phyloP scores from a whole-genome alignment of 2,797 vertebrate genomes.

The Micromesistius poutassou region DNA sequence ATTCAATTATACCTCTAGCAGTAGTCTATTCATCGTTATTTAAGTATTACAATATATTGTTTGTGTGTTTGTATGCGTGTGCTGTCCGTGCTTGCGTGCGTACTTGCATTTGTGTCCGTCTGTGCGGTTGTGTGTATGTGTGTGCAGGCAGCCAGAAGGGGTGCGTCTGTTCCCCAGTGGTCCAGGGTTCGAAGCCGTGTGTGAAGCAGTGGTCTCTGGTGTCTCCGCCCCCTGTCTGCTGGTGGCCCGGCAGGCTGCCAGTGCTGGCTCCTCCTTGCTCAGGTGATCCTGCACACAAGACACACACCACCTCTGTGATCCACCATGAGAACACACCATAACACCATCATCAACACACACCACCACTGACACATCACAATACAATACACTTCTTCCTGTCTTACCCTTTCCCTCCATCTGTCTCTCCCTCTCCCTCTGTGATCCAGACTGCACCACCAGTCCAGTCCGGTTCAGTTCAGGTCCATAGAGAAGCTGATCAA shows the following conservation, averaged over 20 bases:
- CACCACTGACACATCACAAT: neutral
- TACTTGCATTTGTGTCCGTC: conserved; percentile 19
- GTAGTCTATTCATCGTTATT: neutral
- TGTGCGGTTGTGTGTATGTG: conserved; percentile 39
- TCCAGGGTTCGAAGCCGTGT: conserved; percentile 73
- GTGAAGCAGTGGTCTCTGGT: conserved; percentile 72
- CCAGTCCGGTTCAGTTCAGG: conserved; percentile 80
- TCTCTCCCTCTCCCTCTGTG: conserved; percentile 11
- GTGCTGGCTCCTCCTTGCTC: conserved; percentile 78
- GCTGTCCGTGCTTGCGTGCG: neutral
- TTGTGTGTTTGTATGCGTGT: conserved; percentile 32
- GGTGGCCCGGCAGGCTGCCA: conserved; percentile 79
- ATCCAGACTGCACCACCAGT: conserved; percentile 84
- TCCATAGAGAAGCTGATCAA: conserved; percentile 76
- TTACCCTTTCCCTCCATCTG: neutral
- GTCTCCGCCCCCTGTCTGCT: conserved; percentile 78
- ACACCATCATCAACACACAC: neutral
- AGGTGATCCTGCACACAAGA: conserved; percentile 68
- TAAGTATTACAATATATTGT: neutral
- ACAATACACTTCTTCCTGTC: neutral
- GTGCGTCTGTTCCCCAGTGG: conserved; percentile 82
- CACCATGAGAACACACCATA: neutral
- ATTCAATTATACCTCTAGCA: neutral
- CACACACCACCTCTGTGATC: neutral
- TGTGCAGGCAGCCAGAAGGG: conserved; percentile 80